Percentiles rank a stretch among this genome's conserved stretches.
These are phyloP conservation scores for Aricia agestis DNA, from an alignment of 1,140 invertebrate genomes.

Conservation along the genomic window DNA sequence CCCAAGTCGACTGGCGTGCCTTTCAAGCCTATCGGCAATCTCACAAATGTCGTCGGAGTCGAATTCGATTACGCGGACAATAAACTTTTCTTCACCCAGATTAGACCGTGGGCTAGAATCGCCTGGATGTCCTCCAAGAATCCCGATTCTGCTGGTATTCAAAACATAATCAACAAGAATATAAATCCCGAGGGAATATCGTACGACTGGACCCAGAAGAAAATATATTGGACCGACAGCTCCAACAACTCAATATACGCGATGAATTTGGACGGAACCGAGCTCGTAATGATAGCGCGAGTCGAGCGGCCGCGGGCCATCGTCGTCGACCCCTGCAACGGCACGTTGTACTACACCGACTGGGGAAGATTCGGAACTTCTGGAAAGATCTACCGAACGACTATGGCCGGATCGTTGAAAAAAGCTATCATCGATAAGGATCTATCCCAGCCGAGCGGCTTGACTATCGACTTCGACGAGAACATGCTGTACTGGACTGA, in stretches of 20 bases:
- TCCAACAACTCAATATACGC: slow-evolving; percentile 96
- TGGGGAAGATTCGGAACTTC: slow-evolving; percentile 95
- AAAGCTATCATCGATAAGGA: slow-evolving; percentile 93
- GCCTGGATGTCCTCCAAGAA: slow-evolving; percentile 85
- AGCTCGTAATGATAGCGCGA: slow-evolving; percentile 94
- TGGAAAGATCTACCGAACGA: slow-evolving; percentile 95
- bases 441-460: slow-evolving; percentile 95
- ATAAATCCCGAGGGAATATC: slow-evolving; percentile 97
- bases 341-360: slow-evolving; percentile 94
- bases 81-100: slow-evolving; percentile 93
- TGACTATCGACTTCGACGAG: slow-evolving; percentile 97
- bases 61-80: slow-evolving; percentile 96
- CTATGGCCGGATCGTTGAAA: slow-evolving; percentile 97
- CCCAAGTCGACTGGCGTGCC: slow-evolving; percentile 87
- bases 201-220: slow-evolving; percentile 97
- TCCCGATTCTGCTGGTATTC: slow-evolving; percentile 79
- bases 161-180: slow-evolving; percentile 86
- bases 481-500: slow-evolving; percentile 98
- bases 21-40: slow-evolving; percentile 90
- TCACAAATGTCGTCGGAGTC: slow-evolving; percentile 97
- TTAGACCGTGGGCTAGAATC: slow-evolving; percentile 92
- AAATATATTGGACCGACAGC: slow-evolving; percentile 98
- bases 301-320: slow-evolving; percentile 96
- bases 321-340: slow-evolving; percentile 97
- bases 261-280: slow-evolving; percentile 92